These are phyloP conservation scores for Leptoclinus maculatus DNA, from an alignment of 2,797 vertebrate species.

Conservation along the genomic window DNA sequence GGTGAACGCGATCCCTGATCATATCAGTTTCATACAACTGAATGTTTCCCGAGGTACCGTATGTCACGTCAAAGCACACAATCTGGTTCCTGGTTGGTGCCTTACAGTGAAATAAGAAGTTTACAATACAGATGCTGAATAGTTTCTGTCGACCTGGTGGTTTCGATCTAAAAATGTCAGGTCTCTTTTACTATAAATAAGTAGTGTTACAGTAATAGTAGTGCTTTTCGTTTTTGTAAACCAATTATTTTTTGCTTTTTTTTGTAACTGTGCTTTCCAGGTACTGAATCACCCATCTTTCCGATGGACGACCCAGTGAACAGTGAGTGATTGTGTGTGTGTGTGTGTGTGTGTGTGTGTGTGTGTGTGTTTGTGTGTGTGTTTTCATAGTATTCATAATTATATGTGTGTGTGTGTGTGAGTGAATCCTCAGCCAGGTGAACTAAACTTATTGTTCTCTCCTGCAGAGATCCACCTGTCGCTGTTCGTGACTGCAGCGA, in stretches of 20 bases:
- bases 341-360: background rate
- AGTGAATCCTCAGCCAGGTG: background rate
- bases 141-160: background rate
- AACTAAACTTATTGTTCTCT: slow-evolving; percentile 21
- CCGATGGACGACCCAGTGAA: background rate
- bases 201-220: background rate
- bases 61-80: background rate
- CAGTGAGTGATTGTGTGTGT: slow-evolving; percentile 39
- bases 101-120: background rate
- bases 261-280: slow-evolving; percentile 36
- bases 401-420: background rate
- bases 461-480: slow-evolving; percentile 52
- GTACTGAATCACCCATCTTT: background rate
- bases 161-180: background rate
- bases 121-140: background rate
- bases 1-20: slow-evolving; percentile 4
- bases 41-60: slow-evolving; percentile 53
- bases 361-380: background rate
- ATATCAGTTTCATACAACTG: slow-evolving; percentile 33
- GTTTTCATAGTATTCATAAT: background rate
- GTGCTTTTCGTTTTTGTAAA: background rate
- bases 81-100: background rate
- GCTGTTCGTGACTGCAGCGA: slow-evolving; percentile 49
- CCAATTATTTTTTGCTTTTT: background rate
- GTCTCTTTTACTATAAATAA: slow-evolving; percentile 12